Evolutionary conservation across 1,140 invertebrate genomes (phyloP).

Genomic region (Caenorhabditis brenneri): DNA sequence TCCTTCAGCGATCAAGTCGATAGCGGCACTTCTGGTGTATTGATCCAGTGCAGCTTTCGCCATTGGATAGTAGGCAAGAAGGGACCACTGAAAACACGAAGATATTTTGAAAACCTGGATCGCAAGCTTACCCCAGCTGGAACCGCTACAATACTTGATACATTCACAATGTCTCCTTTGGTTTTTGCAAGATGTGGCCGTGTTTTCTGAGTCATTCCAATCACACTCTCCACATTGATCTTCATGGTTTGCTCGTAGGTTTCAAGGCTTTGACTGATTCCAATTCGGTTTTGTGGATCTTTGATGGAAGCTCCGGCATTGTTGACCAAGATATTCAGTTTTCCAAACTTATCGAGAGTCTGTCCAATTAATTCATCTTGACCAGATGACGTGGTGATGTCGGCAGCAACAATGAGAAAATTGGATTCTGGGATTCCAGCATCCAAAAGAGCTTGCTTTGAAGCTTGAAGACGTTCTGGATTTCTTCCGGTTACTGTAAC

Average conservation of each 20-base stretch:
- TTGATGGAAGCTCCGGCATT: slow-evolving; percentile 80
- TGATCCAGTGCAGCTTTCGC: slow-evolving; percentile 89
- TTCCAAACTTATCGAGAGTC: slow-evolving; percentile 79
- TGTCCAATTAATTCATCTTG: background rate
- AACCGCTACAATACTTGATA: slow-evolving; percentile 79
- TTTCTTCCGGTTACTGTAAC: slow-evolving; percentile 53
- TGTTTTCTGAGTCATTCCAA: background rate
- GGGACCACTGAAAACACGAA: slow-evolving; percentile 4
- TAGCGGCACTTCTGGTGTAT: slow-evolving; percentile 80
- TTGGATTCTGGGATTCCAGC: background rate
- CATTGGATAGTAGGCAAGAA: slow-evolving; percentile 78
- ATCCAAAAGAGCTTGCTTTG: background rate
- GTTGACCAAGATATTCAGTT: slow-evolving; percentile 85
- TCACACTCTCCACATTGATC: slow-evolving; percentile 30
- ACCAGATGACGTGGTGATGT: background rate
- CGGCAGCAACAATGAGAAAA: slow-evolving; percentile 4
- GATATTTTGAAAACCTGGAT: slow-evolving; percentile 72
- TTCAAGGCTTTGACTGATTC: background rate
- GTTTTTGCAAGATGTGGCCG: slow-evolving; percentile 81
- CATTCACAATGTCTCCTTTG: slow-evolving; percentile 86
- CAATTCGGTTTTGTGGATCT: background rate
- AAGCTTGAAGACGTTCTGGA: background rate
- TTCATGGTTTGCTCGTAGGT: slow-evolving; percentile 7
- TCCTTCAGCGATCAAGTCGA: slow-evolving; percentile 80
- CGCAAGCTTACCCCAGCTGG: slow-evolving; percentile 71